A percentile compares a stretch with the other conserved stretches of the same genome.
These are phyloP conservation scores for Sphyrna mokarran DNA, from an alignment of 2,113 vertebrate species.

Conservation along the genomic window DNA sequence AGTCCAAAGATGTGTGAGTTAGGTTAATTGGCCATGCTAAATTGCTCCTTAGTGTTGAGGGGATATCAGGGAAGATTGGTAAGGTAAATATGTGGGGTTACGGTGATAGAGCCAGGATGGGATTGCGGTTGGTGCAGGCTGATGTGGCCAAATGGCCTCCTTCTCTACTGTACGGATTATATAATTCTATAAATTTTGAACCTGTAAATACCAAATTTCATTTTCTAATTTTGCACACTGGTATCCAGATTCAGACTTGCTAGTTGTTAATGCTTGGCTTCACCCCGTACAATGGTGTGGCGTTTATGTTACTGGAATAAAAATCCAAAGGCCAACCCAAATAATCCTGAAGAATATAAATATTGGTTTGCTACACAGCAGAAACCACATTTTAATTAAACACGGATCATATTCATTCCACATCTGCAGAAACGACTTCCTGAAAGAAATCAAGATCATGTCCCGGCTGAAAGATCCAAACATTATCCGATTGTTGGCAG, in stretches of 20 bases:
- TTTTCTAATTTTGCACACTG: background rate
- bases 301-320: background rate
- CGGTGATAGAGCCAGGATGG: too few relatives aligned
- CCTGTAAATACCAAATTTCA: background rate
- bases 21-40: too few relatives aligned
- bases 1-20: too few relatives aligned
- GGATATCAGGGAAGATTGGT: too few relatives aligned
- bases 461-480: constrained; percentile 88
- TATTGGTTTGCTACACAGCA: too few relatives aligned
- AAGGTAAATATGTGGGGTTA: too few relatives aligned
- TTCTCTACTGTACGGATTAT: too few relatives aligned
- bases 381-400: background rate
- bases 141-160: too few relatives aligned
- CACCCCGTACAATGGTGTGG: background rate
- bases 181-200: background rate
- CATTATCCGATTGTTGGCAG: constrained; percentile 85
- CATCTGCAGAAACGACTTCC: constrained; percentile 82
- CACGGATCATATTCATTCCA: constrained; percentile 22
- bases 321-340: background rate
- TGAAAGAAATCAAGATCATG: constrained; percentile 98
- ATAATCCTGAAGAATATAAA: background rate
- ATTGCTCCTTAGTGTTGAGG: too few relatives aligned
- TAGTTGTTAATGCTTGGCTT: background rate
- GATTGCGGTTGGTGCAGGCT: too few relatives aligned
- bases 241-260: background rate